Conservation (phyloP, 2,888 invertebrate species). For the Ormyrus labotus region DNA sequence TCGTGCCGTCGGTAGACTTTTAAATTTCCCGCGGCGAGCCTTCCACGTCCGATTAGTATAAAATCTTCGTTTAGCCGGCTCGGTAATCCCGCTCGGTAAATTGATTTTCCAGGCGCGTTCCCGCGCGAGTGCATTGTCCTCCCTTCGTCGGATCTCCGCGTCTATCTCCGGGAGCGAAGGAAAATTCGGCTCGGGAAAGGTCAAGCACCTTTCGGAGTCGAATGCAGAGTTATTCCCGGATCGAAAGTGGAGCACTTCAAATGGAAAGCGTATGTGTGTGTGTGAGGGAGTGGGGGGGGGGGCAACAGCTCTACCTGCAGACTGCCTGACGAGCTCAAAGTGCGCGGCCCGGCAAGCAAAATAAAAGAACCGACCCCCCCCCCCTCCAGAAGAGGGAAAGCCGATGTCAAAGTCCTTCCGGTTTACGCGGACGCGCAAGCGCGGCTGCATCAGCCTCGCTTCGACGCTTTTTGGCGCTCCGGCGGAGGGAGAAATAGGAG, state of each 20-base stretch:
- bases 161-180: neutral
- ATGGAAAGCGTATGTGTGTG: slow-evolving; percentile 28
- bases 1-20: too few species aligned
- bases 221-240: slow-evolving; percentile 37
- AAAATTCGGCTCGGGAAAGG: slow-evolving; percentile 43
- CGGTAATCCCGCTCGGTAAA: slow-evolving; percentile 28
- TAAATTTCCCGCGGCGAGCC: too few species aligned
- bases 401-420: slow-evolving; percentile 51
- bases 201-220: slow-evolving; percentile 46
- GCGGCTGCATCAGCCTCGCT: neutral
- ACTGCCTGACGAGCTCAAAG: slow-evolving; percentile 28
- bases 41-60: neutral
- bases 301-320: too few species aligned
- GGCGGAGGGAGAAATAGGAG: slow-evolving; percentile 21
- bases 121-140: slow-evolving; percentile 49
- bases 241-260: slow-evolving; percentile 49
- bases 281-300: neutral
- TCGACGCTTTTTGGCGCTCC: slow-evolving; percentile 21
- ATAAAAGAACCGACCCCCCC: slow-evolving; percentile 16
- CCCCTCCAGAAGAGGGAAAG: neutral
- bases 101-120: slow-evolving; percentile 40
- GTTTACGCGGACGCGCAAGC: slow-evolving; percentile 37
- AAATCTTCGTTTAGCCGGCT: slow-evolving; percentile 44
- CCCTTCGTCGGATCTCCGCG: too few species aligned
- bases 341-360: slow-evolving; percentile 8